Evolutionary conservation across 2,888 invertebrate genomes (phyloP), one percentile per base, ranked within the genome.

Genomic region (Alloscopus bannaensis): DNA sequence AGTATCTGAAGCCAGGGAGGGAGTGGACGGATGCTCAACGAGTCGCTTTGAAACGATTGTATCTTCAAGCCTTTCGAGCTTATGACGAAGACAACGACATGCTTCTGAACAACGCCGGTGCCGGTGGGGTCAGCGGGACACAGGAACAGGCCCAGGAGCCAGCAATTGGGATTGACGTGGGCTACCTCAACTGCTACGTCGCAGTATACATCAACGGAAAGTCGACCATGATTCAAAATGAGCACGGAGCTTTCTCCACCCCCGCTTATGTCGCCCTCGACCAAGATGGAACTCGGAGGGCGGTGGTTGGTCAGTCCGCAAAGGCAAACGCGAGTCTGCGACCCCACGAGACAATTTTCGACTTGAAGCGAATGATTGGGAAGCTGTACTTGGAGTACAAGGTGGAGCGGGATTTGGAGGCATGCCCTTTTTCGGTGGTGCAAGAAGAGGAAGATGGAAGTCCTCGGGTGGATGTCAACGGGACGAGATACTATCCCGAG

Each of bases 131-230:
- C n/a, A n/a, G n/a, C n/a, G n/a, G n/a, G n/a, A n/a, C n/a, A n/a
- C n/a, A n/a, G n/a, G 52, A 52, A 8, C 52, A 24, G 4, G 62
- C 16, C 20, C 2, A 3, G 2, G 57, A 28, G 31, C 59, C 70
- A 45, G 86, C 87, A 69, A 93, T 97, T 88, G 97, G 97, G 91
- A 95, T 97, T 90, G 95, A 95, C 89, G 90, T 95, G 86, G 95
- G 95, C 69, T 95, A 95, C 66, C 95, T 94, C 13, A 95, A 93
- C 89, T 95, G 95, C 70, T 94, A 94, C 87, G 94, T 94, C 64
- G 94, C 93, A 52, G 60, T 60, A 2, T 70, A 45, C 13, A 18
- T 45, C n/a, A 45, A 94, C 87, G 93, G 94, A 69, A 94, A 69
- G 11, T 52, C 52, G 8, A n/a, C 31, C 2, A 18, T 69, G 18